Conservation (phyloP, 2,888 invertebrate species). For the Petrophora chlorosata region DNA sequence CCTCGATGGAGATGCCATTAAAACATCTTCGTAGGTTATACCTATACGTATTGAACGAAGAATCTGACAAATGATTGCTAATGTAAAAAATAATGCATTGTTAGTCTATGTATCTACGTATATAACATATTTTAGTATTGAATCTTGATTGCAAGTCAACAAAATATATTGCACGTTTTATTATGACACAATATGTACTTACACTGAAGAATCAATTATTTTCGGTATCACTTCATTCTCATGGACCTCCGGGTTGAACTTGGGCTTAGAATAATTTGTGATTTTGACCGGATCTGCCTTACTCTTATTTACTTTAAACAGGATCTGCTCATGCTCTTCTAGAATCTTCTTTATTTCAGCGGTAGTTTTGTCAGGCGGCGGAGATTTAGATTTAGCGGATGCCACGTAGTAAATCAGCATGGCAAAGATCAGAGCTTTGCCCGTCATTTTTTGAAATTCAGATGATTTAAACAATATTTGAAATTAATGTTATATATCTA, state of each 20-base stretch:
- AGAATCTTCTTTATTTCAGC: constrained; percentile 60
- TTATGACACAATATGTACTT: constrained; percentile 40
- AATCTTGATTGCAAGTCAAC: neutral
- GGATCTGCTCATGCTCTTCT: constrained; percentile 56
- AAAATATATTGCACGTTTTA: neutral
- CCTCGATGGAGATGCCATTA: too few relatives aligned
- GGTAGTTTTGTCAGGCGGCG: constrained; percentile 40
- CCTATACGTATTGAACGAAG: too few relatives aligned
- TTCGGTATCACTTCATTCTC: constrained; percentile 43
- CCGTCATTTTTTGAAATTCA: neutral
- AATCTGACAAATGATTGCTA: too few relatives aligned
- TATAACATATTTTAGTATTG: too few relatives aligned
- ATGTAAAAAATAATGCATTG: too few relatives aligned
- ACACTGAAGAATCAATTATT: constrained; percentile 60
- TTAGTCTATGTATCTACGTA: too few relatives aligned
- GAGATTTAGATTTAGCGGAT: constrained; percentile 42
- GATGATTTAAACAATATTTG: too few relatives aligned
- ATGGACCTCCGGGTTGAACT: constrained; percentile 46
- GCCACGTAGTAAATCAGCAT: constrained; percentile 6
- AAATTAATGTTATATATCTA: too few relatives aligned
- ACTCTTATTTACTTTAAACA: constrained; percentile 51
- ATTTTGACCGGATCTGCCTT: constrained; percentile 61
- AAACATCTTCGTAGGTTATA: too few relatives aligned
- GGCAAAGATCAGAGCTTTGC: neutral
- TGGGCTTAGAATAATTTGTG: constrained; percentile 55